phyloP scores from a whole-genome alignment of 2,888 invertebrate genomes.

The Drosophila neonasuta region DNA sequence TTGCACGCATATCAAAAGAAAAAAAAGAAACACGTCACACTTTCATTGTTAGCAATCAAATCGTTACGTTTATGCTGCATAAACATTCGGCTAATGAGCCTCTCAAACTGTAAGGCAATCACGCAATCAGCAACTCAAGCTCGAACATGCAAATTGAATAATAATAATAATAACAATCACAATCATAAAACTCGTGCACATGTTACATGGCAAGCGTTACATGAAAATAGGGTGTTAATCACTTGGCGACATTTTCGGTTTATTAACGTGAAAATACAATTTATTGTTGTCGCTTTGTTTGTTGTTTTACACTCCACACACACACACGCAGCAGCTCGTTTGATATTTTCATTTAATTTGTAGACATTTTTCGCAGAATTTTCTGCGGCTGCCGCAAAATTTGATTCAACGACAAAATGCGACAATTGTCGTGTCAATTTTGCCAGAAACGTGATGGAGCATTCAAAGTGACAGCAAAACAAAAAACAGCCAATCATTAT shows the following conservation, averaged over 20 bases:
- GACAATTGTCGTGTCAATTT: slow-evolving; percentile 70
- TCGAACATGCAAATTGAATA: slow-evolving; percentile 54
- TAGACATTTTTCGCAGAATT: slow-evolving; percentile 45
- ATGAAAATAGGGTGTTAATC: slow-evolving; percentile 47
- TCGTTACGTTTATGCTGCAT: slow-evolving; percentile 1
- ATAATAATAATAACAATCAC: slow-evolving; percentile 31
- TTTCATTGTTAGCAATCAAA: not conserved
- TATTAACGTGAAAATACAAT: slow-evolving; percentile 39
- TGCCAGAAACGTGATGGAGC: slow-evolving; percentile 59
- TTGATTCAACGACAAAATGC: slow-evolving; percentile 57
- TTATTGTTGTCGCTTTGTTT: slow-evolving; percentile 19
- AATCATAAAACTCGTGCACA: slow-evolving; percentile 1
- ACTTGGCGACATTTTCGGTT: slow-evolving; percentile 32
- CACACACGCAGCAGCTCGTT: slow-evolving; percentile 17
- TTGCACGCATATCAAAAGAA: not conserved
- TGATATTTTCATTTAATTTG: slow-evolving; percentile 42
- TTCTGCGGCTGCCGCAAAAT: slow-evolving; percentile 54
- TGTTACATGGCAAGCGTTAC: slow-evolving; percentile 11
- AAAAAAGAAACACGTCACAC: not conserved
- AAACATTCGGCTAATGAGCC: not conserved
- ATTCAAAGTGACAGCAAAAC: slow-evolving; percentile 35
- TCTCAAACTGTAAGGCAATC: slow-evolving; percentile 34
- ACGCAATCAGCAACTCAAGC: slow-evolving; percentile 29
- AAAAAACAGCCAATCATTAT: slow-evolving; percentile 12
- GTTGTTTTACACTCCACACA: slow-evolving; percentile 9